These are phyloP conservation scores for Strix aluco DNA, from an alignment of 2,113 vertebrate species.

Conservation along the genomic window DNA sequence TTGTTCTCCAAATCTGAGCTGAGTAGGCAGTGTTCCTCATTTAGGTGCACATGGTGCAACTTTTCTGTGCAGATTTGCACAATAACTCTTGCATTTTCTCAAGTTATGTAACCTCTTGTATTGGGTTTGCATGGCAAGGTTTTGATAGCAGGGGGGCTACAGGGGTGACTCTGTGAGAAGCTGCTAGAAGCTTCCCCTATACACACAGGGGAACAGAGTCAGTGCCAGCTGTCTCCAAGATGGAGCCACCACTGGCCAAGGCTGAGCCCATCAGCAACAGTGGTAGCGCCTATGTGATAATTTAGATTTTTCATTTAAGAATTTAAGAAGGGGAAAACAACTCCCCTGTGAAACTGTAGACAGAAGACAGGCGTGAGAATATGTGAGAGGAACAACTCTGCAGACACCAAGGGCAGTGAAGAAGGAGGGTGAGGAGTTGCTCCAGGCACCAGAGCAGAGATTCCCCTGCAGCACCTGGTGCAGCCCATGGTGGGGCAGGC, in stretches of 20 bases:
- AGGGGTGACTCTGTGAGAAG: background rate
- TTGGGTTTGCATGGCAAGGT: background rate
- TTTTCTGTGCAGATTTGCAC: background rate
- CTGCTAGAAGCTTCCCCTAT: no score
- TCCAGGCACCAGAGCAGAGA: background rate
- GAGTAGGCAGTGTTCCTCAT: no score
- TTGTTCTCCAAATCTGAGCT: background rate
- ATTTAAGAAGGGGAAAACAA: background rate
- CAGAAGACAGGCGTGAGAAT: background rate
- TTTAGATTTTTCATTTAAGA: no score
- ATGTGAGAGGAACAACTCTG: background rate
- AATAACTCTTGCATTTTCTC: background rate
- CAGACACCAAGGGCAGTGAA: background rate
- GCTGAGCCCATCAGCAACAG: background rate
- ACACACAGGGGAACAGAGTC: background rate
- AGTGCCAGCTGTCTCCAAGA: background rate
- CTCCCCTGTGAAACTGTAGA: background rate
- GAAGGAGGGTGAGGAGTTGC: background rate
- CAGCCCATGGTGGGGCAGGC: background rate
- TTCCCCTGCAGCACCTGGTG: no score
- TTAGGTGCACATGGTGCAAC: background rate
- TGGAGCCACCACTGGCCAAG: background rate
- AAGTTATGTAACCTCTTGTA: background rate
- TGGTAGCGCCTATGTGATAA: background rate
- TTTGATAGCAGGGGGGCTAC: background rate